phyloP scores from a whole-genome alignment of 2,113 vertebrate genomes.

The Spheniscus mendiculus region DNA sequence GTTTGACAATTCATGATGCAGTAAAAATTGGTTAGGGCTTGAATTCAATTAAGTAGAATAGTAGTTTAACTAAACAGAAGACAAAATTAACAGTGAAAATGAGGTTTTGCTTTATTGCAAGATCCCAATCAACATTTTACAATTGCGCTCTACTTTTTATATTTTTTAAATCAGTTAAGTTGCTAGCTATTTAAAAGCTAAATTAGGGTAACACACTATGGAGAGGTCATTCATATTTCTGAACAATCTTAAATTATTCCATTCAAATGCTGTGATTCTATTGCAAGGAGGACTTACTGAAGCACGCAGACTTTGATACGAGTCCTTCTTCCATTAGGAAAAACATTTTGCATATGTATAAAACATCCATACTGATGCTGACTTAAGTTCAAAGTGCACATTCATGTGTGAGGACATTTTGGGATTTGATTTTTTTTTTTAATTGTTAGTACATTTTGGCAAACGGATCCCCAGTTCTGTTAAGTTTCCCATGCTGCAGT shows the following conservation, averaged over 20 bases:
- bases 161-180: not conserved
- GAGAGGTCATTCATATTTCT: not conserved
- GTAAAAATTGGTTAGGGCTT: not conserved
- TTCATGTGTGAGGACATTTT: fast-evolving
- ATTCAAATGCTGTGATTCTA: not conserved
- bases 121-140: not conserved
- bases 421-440: not conserved
- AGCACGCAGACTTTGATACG: not conserved
- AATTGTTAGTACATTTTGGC: not conserved
- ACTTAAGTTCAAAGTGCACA: not conserved
- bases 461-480: not conserved
- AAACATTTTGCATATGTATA: not conserved
- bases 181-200: not conserved
- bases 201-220: not conserved
- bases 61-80: not conserved
- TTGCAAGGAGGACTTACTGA: not conserved
- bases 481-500: not conserved
- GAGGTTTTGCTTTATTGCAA: not conserved
- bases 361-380: not conserved
- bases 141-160: not conserved
- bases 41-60: not conserved
- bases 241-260: not conserved
- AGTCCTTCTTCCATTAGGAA: not conserved
- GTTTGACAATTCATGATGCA: not conserved
- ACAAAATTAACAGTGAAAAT: not conserved